Conservation (phyloP, 2,797 vertebrate genomes). For the Mareca strepera region DNA sequence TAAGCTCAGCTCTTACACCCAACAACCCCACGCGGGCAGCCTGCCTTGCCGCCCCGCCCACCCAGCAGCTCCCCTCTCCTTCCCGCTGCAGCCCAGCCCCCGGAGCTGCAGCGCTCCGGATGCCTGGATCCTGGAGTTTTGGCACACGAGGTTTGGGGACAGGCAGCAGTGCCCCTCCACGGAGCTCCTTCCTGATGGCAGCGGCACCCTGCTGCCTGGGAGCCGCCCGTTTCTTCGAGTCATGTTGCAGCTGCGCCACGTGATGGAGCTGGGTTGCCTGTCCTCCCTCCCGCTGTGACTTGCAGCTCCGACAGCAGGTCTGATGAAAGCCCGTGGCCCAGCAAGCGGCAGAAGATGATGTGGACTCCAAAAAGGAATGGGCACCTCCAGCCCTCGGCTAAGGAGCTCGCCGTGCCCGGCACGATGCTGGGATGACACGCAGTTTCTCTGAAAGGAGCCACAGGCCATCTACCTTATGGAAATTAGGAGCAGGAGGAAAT, state of each 20-base stretch:
- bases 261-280: not conserved
- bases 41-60: not conserved
- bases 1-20: not conserved
- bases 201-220: not conserved
- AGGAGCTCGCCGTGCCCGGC: not conserved
- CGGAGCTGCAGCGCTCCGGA: not conserved
- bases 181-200: rapidly evolving
- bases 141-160: not conserved
- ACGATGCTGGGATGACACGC: not conserved
- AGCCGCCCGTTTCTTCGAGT: not conserved
- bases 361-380: not conserved
- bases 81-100: rapidly evolving
- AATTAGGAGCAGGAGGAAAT: conserved; percentile 56
- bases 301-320: not conserved
- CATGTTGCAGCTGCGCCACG: not conserved
- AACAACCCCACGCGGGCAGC: not conserved
- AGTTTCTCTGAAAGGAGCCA: conserved; percentile 32
- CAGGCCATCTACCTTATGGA: conserved; percentile 38
- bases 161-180: rapidly evolving
- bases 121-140: not conserved
- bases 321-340: not conserved
- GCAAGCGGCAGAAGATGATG: not conserved
- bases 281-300: not conserved
- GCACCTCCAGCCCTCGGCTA: not conserved
- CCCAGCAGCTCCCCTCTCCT: not conserved